A percentile compares a stretch with the other conserved stretches of the same genome.
phyloP scores from a whole-genome alignment of 2,797 vertebrate genomes.

The Perodicticus potto region DNA sequence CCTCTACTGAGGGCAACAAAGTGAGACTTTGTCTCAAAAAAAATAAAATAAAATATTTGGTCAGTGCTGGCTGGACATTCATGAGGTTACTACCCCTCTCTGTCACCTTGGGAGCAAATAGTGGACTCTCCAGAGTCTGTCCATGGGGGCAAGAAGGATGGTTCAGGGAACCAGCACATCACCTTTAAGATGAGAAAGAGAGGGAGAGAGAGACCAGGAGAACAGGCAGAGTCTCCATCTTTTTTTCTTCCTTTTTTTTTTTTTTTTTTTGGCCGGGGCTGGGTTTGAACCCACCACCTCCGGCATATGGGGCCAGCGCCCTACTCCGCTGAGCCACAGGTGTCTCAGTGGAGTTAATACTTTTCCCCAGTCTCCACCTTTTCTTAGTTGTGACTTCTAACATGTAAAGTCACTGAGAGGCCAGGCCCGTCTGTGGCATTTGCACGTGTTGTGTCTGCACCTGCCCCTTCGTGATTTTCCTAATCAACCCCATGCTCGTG shows the following conservation, averaged over 20 bases:
- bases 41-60: constrained; percentile 45
- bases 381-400: neutral
- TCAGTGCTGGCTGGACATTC: constrained; percentile 43
- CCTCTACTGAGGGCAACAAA: too few relatives aligned
- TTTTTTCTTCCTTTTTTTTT: too few relatives aligned
- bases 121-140: constrained; percentile 3
- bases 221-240: neutral
- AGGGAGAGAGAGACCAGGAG: neutral
- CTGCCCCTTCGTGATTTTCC: too few relatives aligned
- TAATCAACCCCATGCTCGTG: accelerated
- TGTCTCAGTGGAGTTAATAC: too few relatives aligned
- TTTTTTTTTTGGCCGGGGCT: too few relatives aligned
- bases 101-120: neutral
- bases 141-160: neutral
- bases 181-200: neutral
- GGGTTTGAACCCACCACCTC: too few relatives aligned
- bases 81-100: constrained; percentile 54
- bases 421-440: accelerated
- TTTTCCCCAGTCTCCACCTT: neutral
- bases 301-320: too few relatives aligned
- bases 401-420: neutral
- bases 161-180: neutral
- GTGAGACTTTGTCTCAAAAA: too few relatives aligned
- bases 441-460: accelerated
- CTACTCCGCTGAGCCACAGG: too few relatives aligned